phyloP scores from a whole-genome alignment of 2,888 invertebrate species.

The Andrena bicolor region DNA sequence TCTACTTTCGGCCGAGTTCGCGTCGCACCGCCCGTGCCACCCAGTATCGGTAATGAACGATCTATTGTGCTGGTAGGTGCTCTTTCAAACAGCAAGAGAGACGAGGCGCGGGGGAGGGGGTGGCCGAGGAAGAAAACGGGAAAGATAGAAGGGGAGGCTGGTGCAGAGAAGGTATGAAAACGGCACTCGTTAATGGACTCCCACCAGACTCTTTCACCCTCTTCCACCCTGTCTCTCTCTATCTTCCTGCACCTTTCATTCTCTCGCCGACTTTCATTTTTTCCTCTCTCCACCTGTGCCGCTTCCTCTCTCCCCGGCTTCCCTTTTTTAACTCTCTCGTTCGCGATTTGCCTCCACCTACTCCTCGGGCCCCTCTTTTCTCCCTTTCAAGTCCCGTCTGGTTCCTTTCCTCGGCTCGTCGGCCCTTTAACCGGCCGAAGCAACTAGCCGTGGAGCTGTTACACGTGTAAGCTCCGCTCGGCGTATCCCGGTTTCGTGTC shows the following conservation, averaged over 20 bases:
- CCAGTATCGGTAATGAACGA: conserved; percentile 83
- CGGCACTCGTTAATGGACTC: conserved; percentile 82
- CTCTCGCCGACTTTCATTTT: conserved; percentile 21
- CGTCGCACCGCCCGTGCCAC: conserved; percentile 52
- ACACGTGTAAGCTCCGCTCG: conserved; percentile 56
- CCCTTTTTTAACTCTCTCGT: conserved; percentile 19
- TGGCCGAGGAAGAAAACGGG: conserved; percentile 29
- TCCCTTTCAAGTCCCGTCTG: conserved; percentile 7
- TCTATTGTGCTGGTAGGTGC: conserved; percentile 80
- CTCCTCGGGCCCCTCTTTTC: neutral
- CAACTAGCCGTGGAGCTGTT: conserved; percentile 33
- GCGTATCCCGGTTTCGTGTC: conserved; percentile 26
- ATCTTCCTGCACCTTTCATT: conserved; percentile 14
- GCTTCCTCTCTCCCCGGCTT: conserved; percentile 14
- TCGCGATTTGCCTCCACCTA: conserved; percentile 21
- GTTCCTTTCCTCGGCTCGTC: conserved; percentile 11
- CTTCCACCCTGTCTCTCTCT: conserved; percentile 37
- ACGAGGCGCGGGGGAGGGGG: conserved; percentile 34
- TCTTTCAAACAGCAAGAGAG: conserved; percentile 65
- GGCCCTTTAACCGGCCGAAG: conserved; percentile 53
- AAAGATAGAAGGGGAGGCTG: conserved; percentile 43
- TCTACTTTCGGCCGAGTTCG: conserved; percentile 65
- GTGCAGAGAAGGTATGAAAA: conserved; percentile 76
- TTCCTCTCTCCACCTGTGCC: neutral
- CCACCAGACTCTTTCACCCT: conserved; percentile 67